Evolutionary conservation across 2,797 vertebrate species (phyloP).

Genomic region (Chloroceryle inda): DNA sequence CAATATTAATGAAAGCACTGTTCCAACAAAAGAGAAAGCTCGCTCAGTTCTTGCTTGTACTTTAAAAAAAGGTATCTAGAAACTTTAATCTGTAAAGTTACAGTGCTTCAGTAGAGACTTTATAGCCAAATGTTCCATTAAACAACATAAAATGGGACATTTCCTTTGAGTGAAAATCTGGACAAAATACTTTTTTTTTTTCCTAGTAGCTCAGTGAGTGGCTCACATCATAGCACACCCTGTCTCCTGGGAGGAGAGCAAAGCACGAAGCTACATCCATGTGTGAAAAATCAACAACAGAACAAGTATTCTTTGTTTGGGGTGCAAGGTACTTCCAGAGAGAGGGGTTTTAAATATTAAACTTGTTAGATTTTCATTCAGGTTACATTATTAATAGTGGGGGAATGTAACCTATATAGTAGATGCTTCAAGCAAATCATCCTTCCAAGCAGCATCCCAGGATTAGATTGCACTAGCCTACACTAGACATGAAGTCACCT

Average conservation of each 20-base stretch:
- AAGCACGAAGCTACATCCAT: neutral
- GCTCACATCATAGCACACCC: neutral
- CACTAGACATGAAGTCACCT: conserved; percentile 54
- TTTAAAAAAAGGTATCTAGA: neutral
- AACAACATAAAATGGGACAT: neutral
- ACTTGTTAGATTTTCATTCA: neutral
- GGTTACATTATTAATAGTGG: neutral
- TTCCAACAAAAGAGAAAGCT: neutral
- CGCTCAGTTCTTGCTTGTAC: neutral
- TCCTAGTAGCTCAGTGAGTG: neutral
- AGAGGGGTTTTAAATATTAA: neutral
- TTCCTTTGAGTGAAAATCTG: neutral
- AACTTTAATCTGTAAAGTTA: neutral
- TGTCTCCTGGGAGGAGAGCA: neutral
- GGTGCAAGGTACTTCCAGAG: neutral
- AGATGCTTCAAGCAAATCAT: neutral
- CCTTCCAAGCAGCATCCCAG: neutral
- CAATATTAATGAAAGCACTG: neutral
- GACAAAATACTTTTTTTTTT: neutral
- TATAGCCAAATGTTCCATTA: neutral
- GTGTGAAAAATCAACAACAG: neutral
- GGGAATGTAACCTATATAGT: neutral
- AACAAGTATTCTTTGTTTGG: neutral
- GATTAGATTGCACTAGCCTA: neutral
- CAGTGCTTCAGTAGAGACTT: neutral